These are phyloP conservation scores for Ochropleura leucogaster DNA, from an alignment of 2,888 invertebrate species.

Conservation along the genomic window DNA sequence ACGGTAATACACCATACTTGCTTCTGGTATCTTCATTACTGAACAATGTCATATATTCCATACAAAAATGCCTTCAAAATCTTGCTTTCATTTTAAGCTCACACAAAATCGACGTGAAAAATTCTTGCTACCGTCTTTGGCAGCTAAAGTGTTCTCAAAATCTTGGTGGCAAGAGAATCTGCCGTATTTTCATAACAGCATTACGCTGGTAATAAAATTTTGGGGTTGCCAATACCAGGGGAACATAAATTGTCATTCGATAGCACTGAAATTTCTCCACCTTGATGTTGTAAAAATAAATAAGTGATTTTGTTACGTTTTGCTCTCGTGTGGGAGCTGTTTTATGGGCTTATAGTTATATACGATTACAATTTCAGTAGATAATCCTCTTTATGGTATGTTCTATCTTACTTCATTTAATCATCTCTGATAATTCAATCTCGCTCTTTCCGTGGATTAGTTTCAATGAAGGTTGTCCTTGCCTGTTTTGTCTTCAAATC, in stretches of 20 bases:
- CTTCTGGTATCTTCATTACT: slow-evolving; percentile 20
- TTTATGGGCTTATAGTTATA: slow-evolving; percentile 3
- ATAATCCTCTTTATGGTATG: background rate
- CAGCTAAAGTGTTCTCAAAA: slow-evolving; percentile 36
- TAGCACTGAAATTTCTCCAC: slow-evolving; percentile 63
- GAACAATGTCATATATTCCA: background rate
- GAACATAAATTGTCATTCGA: slow-evolving; percentile 73
- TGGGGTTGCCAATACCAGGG: slow-evolving; percentile 73
- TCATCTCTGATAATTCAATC: background rate
- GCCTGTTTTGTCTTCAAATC: background rate
- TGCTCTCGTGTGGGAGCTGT: background rate
- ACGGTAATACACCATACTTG: background rate
- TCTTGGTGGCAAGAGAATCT: slow-evolving; percentile 40
- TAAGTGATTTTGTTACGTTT: slow-evolving; percentile 55
- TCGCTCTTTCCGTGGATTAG: background rate
- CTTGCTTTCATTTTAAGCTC: background rate
- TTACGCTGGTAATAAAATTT: slow-evolving; percentile 77
- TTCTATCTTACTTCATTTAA: background rate
- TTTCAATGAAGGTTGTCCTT: background rate
- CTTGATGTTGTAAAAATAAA: slow-evolving; percentile 61
- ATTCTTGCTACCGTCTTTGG: slow-evolving; percentile 8
- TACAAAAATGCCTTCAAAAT: slow-evolving; percentile 2
- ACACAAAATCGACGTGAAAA: slow-evolving; percentile 13
- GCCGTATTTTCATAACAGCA: slow-evolving; percentile 76
- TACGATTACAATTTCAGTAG: slow-evolving; percentile 13